Conservation (phyloP, 2,888 invertebrate genomes). For the Hypselothyrea guttata region DNA sequence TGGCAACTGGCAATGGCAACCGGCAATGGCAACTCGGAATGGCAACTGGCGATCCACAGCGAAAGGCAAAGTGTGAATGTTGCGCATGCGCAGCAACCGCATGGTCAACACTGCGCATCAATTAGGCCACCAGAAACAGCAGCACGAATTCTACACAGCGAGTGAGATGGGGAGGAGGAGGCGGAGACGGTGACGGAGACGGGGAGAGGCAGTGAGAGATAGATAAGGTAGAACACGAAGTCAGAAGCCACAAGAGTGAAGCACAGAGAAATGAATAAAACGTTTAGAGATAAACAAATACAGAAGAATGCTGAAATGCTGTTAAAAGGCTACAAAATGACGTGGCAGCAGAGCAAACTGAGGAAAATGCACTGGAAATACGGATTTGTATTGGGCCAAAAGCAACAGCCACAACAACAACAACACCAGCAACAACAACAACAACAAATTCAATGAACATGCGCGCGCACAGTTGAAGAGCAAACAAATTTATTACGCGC, state of each 20-base stretch:
- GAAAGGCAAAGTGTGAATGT: slow-evolving; percentile 69
- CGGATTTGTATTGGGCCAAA: slow-evolving; percentile 33
- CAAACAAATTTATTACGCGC: slow-evolving; percentile 79
- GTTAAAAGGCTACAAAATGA: slow-evolving; percentile 75
- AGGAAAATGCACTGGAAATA: slow-evolving; percentile 6
- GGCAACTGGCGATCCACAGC: slow-evolving; percentile 7
- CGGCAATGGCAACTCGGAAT: slow-evolving; percentile 16
- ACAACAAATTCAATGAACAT: slow-evolving; percentile 77
- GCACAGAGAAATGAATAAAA: slow-evolving; percentile 66
- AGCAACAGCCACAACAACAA: slow-evolving; percentile 50
- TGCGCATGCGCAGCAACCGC: slow-evolving; percentile 72
- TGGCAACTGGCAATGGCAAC: slow-evolving; percentile 19
- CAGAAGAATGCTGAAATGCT: slow-evolving; percentile 77
- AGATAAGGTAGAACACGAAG: slow-evolving; percentile 49
- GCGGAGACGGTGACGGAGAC: slow-evolving; percentile 24
- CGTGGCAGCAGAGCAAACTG: slow-evolving; percentile 65
- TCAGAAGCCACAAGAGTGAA: slow-evolving; percentile 17
- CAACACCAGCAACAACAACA: slow-evolving; percentile 24
- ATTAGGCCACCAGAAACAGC: slow-evolving; percentile 75
- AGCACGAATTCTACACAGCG: slow-evolving; percentile 65
- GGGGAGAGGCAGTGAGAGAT: slow-evolving; percentile 22
- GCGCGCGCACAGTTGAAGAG: slow-evolving; percentile 78
- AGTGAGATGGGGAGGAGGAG: slow-evolving; percentile 64
- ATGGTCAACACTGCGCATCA: slow-evolving; percentile 68
- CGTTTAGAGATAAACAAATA: slow-evolving; percentile 79